Base-by-base conservation (phyloP, 2,888 invertebrate species). In the Vannuccia rotundouncinata region DNA sequence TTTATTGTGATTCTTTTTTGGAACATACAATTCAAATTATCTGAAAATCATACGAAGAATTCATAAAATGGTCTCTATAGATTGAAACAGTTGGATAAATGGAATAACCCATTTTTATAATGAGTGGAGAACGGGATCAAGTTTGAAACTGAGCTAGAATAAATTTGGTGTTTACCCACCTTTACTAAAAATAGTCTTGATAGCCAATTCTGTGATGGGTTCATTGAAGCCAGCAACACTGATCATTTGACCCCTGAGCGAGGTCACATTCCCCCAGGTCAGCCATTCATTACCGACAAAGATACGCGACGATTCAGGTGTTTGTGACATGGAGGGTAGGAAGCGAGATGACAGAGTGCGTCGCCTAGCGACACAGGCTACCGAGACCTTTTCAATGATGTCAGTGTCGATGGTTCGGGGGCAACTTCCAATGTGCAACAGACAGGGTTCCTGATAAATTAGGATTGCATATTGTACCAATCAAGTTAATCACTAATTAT, bases 181-280 rank as follows among this genome's bases (percentile, higher is more conserved):
- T 74, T 73, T 79, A 29, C 25, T 2, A 29, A 25, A 59, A 5
- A 79, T 5, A 10, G 73, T 79, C 27, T 22, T 30, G 73, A 79
- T 25, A 1, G 60, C 29, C 45, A 29, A 2, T 10, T 60, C 79
- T 90, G 89, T 81, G 1, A 89, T 82, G 0, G 87, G 84, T 78
- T 89, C 89, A 81, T 87, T 87, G 82, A 91, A 90, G 17, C 91
- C 84, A 76, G 90, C 86, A 2, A 90, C 89, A 17, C 89, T 88
- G 0, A 90, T 90, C 0, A 91, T 83, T 83, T 90, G 90, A 0
- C 91, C 91, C 73, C 87, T 86, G 1, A 91, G 84, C 79, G 90
- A 89, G 5, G 87, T 85, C 45, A 89, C 89, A 66, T 88, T 87
- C 0, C 91, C 91, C 85, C 90, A 91, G 30, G 31, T 45, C 2